A percentile compares a stretch with the other conserved stretches of the same genome.
Evolutionary conservation across 2,113 vertebrate species (phyloP).

Genomic region (Alouatta palliata): DNA sequence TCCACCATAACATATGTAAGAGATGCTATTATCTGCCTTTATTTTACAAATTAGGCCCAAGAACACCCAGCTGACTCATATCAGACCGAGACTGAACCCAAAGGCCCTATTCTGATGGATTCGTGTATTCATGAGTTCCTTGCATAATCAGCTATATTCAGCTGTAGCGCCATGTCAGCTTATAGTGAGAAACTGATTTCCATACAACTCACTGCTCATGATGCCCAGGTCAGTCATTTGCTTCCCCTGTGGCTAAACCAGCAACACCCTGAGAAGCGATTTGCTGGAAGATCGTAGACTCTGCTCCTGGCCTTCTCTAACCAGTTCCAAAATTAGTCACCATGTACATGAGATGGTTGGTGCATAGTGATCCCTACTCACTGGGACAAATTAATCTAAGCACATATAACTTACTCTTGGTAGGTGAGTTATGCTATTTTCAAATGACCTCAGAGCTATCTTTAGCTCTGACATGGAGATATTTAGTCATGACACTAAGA

Average conservation of each 20-base stretch:
- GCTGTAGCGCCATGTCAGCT: background rate
- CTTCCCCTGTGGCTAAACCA: background rate
- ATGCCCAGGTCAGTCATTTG: background rate
- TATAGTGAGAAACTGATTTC: background rate
- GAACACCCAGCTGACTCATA: background rate
- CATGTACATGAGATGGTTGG: background rate
- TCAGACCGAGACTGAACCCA: background rate
- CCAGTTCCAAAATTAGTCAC: background rate
- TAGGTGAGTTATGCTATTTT: background rate
- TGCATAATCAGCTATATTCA: background rate
- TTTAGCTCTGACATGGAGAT: too few species aligned
- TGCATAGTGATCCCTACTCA: background rate
- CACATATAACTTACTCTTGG: background rate
- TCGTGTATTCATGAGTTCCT: background rate
- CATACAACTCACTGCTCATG: background rate
- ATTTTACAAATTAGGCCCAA: background rate
- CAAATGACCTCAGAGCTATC: background rate
- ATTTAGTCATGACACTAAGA: background rate
- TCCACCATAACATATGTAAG: background rate
- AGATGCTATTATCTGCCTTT: background rate
- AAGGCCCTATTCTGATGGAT: background rate
- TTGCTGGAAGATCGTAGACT: background rate
- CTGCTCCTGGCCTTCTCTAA: background rate
- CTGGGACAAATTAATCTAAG: background rate
- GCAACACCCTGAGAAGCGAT: background rate